Percentiles rank a stretch among this genome's conserved stretches.
Evolutionary conservation across 2,113 vertebrate genomes (phyloP).

Genomic region (Daubentonia madagascariensis): DNA sequence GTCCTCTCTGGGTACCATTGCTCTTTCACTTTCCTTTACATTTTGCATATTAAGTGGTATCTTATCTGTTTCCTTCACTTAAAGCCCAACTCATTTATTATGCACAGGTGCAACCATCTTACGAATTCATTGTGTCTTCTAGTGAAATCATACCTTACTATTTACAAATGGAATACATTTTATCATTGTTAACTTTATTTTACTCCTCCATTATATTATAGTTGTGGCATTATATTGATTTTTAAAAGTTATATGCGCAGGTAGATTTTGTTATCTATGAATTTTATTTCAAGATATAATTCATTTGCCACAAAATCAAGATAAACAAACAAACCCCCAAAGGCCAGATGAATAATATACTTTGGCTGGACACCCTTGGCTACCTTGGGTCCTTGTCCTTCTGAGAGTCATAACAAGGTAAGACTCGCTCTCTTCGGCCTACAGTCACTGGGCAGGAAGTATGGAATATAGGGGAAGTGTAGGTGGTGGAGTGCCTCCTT

Average conservation of each 20-base stretch:
- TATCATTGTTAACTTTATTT: not conserved
- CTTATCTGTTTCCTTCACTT: not conserved
- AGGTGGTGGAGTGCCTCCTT: not conserved
- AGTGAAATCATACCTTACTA: not conserved
- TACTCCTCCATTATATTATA: not conserved
- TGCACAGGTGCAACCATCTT: not conserved
- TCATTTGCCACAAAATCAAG: not conserved
- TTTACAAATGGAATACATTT: not conserved
- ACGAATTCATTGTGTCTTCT: not conserved
- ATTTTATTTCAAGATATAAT: conserved; percentile 26
- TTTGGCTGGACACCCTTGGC: not conserved
- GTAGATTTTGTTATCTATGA: not conserved
- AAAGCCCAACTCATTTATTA: not conserved
- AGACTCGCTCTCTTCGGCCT: not conserved
- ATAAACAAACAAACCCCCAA: not conserved
- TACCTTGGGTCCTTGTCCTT: not conserved
- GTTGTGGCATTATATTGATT: not conserved
- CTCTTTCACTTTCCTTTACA: not conserved
- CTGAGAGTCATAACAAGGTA: not conserved
- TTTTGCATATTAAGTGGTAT: not conserved
- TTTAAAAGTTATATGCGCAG: not conserved
- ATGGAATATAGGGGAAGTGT: not conserved
- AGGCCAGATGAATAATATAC: not conserved
- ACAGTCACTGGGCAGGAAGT: not conserved
- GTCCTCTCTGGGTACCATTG: not conserved